Base-by-base conservation (phyloP, 2,113 vertebrate genomes). In the Tautogolabrus adspersus region DNA sequence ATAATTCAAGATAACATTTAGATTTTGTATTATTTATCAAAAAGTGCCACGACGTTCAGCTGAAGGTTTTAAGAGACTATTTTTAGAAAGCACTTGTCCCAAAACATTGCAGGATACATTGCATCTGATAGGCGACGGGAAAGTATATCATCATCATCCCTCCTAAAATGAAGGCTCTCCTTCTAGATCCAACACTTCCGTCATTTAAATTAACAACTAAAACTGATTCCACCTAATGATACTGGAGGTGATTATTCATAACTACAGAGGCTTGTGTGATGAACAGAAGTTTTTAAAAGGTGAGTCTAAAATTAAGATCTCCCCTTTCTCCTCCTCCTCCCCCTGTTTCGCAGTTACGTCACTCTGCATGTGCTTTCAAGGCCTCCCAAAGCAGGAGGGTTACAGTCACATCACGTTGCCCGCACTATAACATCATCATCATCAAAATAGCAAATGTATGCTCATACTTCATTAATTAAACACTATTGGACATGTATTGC, bases 21-120 rank as follows among this genome's bases (percentile, higher is more conserved):
- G 83, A 90, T 68, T 84, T 83, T 93, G 68, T 90, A 93, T 91
- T 90, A 93, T 93, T 92, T 69, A 93, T 91, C 79, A 66, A 81
- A 84, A 87, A 82, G 77, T 84, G 78, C 74, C 80, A 87, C 68
- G 63, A 73, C 16, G 34, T 81, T 87, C 70, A 66, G 81, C 74
- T 30, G 56, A 81, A 76, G 84, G 81, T 86, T 93, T 89, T 79
- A 83, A 86, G 72, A n/a, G 37, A 66, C 86, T 92, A 85, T 89
- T 88, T 88, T 88, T 74, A 75, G 63, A 72, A 12, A 58, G 68
- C 60, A 67, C 82, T 80, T 54, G 44, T 91, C 89, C 73, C 66
- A 58, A 83, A 86, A 79, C 75, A 72, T 85, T 51, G 49, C 22
- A 67, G 76, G 77, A 75, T 75, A 71, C 54, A 37, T 58, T 57